Conservation (phyloP, 2,113 vertebrate species). For the Psittacula cyanocephala region DNA sequence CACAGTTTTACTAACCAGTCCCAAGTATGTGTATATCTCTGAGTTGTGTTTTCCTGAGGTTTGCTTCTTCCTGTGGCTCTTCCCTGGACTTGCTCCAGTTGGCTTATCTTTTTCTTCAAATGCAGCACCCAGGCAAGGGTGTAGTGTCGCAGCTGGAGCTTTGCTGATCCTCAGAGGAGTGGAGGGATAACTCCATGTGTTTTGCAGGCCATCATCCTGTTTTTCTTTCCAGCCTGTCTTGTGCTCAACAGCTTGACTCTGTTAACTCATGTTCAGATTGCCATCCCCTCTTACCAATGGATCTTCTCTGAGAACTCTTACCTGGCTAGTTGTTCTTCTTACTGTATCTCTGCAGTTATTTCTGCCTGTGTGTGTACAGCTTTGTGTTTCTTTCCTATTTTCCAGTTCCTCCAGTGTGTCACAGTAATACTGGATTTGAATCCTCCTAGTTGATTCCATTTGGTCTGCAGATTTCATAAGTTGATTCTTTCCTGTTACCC, state of each 20-base stretch:
- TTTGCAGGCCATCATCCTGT: background rate
- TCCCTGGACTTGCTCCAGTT: background rate
- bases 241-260: background rate
- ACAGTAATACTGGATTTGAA: background rate
- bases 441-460: background rate
- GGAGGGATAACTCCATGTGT: background rate
- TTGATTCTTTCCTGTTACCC: background rate
- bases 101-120: background rate
- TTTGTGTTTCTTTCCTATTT: background rate
- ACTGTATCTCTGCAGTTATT: background rate
- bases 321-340: background rate
- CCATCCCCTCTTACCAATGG: background rate
- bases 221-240: background rate
- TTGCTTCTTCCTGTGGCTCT: background rate
- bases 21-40: background rate
- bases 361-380: background rate
- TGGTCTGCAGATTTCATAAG: background rate
- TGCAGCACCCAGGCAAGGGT: accelerated
- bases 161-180: background rate
- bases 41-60: background rate
- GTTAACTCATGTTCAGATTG: background rate
- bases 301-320: background rate
- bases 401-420: background rate
- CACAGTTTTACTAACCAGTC: background rate
- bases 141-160: background rate